Evolutionary conservation across 2,797 vertebrate species (phyloP).

Genomic region (Micropoecilia bifurca): DNA sequence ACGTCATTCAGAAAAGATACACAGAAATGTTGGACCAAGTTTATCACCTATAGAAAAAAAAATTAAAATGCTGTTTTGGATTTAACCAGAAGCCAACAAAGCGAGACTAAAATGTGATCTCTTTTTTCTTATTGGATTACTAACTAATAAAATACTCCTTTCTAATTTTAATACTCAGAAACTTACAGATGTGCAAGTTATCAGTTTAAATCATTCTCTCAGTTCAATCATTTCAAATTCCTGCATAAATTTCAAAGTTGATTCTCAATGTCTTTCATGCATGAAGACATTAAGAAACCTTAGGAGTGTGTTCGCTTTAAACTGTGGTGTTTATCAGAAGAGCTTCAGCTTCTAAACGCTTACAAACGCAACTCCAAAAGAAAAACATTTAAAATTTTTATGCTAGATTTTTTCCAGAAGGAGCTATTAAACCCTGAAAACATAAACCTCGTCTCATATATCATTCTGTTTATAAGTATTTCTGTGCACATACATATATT

Average conservation of each 20-base stretch:
- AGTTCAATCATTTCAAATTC: background rate
- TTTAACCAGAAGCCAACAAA: no score
- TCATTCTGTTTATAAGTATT: constrained; percentile 6
- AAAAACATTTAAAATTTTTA: constrained; percentile 18
- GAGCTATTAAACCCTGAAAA: constrained; percentile 16
- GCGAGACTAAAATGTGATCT: no score
- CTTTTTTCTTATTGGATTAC: background rate
- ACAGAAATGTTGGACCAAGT: background rate
- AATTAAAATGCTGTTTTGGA: no score
- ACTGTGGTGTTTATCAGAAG: constrained; percentile 14
- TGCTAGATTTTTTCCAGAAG: constrained; percentile 8
- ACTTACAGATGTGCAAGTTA: background rate
- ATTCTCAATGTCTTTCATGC: background rate
- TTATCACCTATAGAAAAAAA: background rate
- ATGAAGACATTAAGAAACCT: background rate
- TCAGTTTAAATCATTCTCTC: background rate
- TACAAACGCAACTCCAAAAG: background rate
- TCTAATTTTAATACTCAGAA: background rate
- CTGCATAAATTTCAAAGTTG: background rate
- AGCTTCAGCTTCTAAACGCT: background rate
- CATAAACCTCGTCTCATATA: constrained; percentile 9
- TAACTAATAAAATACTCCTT: background rate
- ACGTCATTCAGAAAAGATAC: background rate
- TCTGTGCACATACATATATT: background rate
- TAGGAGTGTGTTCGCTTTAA: constrained; percentile 19